Percentiles rank a stretch among this genome's conserved stretches.
phyloP scores from a whole-genome alignment of 2,113 vertebrate species.

The Diadophis punctatus region DNA sequence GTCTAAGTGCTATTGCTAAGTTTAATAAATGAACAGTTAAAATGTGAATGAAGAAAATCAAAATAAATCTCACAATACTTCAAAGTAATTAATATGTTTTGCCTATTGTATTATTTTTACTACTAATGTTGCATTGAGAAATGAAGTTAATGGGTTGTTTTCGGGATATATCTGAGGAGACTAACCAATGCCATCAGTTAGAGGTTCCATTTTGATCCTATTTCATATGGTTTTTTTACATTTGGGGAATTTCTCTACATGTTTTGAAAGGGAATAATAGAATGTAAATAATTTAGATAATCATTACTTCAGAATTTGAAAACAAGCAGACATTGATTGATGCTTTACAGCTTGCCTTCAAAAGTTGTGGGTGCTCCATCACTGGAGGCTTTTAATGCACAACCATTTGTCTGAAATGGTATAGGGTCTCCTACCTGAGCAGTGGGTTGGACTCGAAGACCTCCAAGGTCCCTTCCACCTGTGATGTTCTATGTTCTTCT shows the following conservation, averaged over 20 bases:
- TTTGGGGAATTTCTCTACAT: not conserved
- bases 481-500: not conserved
- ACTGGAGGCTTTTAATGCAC: not conserved
- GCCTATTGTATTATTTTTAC: not conserved
- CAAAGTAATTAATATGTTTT: not conserved
- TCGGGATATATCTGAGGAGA: not conserved
- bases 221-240: not conserved
- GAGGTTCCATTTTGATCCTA: not conserved
- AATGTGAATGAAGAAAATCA: not conserved
- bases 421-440: not conserved
- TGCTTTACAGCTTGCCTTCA: not conserved
- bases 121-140: not conserved
- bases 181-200: not conserved
- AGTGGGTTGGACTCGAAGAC: not conserved
- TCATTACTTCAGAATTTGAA: not conserved
- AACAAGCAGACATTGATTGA: not conserved
- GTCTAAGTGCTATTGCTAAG: too few species aligned
- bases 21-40: not conserved
- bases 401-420: not conserved
- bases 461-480: not conserved
- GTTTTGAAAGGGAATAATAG: not conserved
- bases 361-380: not conserved
- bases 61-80: not conserved
- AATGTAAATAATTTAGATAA: not conserved
- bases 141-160: not conserved